Evolutionary conservation across 2,797 vertebrate species (phyloP).

Genomic region (Oryzias dopingdopingensis): DNA sequence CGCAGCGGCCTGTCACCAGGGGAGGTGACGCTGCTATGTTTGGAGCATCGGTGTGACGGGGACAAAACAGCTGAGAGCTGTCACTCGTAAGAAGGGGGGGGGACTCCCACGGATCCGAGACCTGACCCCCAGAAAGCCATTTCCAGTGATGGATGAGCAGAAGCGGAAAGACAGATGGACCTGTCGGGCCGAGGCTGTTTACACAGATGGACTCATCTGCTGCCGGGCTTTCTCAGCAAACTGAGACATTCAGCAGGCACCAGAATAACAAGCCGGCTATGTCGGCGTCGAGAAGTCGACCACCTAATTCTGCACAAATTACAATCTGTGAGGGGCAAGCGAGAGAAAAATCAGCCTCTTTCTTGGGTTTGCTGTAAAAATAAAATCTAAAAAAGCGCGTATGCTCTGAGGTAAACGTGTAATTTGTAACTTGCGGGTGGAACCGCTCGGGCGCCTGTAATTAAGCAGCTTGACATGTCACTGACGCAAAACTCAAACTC

Average conservation of each 20-base stretch:
- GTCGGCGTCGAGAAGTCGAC: constrained; percentile 56
- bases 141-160: constrained; percentile 37
- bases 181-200: constrained; percentile 47
- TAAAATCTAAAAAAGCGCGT: constrained; percentile 45
- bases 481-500: constrained; percentile 31
- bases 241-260: constrained; percentile 62
- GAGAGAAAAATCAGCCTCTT: constrained; percentile 46
- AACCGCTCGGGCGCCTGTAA: constrained; percentile 62
- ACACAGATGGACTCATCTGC: constrained; percentile 60
- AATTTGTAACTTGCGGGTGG: constrained; percentile 66
- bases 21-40: constrained; percentile 38
- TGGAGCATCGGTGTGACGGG: constrained; percentile 27
- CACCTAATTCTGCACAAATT: constrained; percentile 63
- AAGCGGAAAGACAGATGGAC: constrained; percentile 30
- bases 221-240: constrained; percentile 46
- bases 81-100: constrained; percentile 1
- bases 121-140: constrained; percentile 29
- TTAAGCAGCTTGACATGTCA: constrained; percentile 42
- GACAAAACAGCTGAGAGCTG: constrained; percentile 56
- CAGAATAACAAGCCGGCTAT: constrained; percentile 55
- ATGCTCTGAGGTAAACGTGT: constrained; percentile 63
- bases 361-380: constrained; percentile 59
- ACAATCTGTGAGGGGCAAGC: constrained; percentile 46
- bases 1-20: constrained; percentile 33
- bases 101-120: constrained; percentile 29